Conservation (phyloP, 1,140 invertebrate genomes). For the Drosophila neocordata region DNA sequence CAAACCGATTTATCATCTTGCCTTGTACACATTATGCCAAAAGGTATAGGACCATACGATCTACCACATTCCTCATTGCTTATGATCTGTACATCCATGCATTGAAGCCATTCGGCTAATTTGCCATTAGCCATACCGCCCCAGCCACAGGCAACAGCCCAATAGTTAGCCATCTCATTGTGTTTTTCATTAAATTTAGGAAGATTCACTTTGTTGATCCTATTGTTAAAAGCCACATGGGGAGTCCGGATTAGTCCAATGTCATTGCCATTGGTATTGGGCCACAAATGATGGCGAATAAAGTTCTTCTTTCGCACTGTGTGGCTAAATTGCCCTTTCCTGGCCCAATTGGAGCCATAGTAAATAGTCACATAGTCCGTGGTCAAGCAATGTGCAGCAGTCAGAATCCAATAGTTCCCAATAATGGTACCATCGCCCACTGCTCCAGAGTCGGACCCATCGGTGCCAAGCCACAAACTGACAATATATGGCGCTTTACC, state of each 20-base stretch:
- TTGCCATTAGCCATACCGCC: slow-evolving; percentile 49
- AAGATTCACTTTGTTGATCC: slow-evolving; percentile 44
- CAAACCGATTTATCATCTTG: slow-evolving; percentile 48
- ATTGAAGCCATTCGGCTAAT: slow-evolving; percentile 54
- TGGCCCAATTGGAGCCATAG: slow-evolving; percentile 62
- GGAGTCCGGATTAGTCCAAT: slow-evolving; percentile 58
- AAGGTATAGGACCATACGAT: slow-evolving; percentile 29
- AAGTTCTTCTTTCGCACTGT: slow-evolving; percentile 53
- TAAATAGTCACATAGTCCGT: slow-evolving; percentile 53
- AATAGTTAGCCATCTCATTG: slow-evolving; percentile 44
- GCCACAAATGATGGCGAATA: slow-evolving; percentile 47
- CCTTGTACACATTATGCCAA: slow-evolving; percentile 51
- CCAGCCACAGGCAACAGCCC: slow-evolving; percentile 61
- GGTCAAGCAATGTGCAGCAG: slow-evolving; percentile 85
- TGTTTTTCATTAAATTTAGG: slow-evolving; percentile 35
- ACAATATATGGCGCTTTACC: slow-evolving; percentile 84
- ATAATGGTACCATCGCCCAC: slow-evolving; percentile 85
- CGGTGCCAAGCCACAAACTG: slow-evolving; percentile 72
- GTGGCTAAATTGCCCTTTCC: slow-evolving; percentile 36
- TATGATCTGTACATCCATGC: slow-evolving; percentile 56
- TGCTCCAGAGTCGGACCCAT: slow-evolving; percentile 47
- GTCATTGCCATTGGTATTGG: slow-evolving; percentile 45
- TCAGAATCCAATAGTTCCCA: slow-evolving; percentile 84
- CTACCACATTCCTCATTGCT: slow-evolving; percentile 31
- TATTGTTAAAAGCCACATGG: slow-evolving; percentile 28